Percentiles rank a stretch among this genome's conserved stretches.
Evolutionary conservation across 2,888 invertebrate species (phyloP).

Genomic region (Blastobasis lacticolella): DNA sequence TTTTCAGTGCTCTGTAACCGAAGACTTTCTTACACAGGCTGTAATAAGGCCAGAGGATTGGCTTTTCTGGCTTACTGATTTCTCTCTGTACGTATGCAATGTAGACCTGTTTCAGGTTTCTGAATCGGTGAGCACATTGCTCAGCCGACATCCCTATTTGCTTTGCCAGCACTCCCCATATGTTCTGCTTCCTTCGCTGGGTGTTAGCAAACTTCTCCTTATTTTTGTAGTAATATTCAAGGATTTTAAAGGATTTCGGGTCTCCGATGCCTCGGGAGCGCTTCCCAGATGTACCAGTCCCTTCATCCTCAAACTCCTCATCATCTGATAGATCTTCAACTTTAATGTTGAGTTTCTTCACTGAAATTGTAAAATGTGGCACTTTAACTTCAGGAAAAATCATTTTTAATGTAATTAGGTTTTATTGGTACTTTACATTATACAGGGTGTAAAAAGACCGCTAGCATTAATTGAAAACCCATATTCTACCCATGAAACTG

Average conservation of each 20-base stretch:
- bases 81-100: conserved; percentile 50
- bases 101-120: conserved; percentile 55
- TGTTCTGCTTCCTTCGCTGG: conserved; percentile 35
- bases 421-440: no score
- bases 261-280: conserved; percentile 33
- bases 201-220: conserved; percentile 51
- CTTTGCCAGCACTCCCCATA: conserved; percentile 47
- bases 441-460: no score
- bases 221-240: conserved; percentile 55
- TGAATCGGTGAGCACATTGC: conserved; percentile 55
- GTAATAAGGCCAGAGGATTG: conserved; percentile 60
- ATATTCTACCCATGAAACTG: no score
- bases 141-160: conserved; percentile 44
- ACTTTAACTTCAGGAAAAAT: no score
- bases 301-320: conserved; percentile 36
- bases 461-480: no score
- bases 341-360: conserved; percentile 41
- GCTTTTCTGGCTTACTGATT: conserved; percentile 54
- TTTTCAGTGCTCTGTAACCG: conserved; percentile 52
- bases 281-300: conserved; percentile 25
- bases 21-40: conserved; percentile 60
- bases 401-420: no score
- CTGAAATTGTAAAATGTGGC: conserved; percentile 25
- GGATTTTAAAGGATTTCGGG: conserved; percentile 49
- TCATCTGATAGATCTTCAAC: conserved; percentile 29